These are phyloP conservation scores for Falco berigora DNA, from an alignment of 2,797 vertebrate genomes.

Conservation along the genomic window DNA sequence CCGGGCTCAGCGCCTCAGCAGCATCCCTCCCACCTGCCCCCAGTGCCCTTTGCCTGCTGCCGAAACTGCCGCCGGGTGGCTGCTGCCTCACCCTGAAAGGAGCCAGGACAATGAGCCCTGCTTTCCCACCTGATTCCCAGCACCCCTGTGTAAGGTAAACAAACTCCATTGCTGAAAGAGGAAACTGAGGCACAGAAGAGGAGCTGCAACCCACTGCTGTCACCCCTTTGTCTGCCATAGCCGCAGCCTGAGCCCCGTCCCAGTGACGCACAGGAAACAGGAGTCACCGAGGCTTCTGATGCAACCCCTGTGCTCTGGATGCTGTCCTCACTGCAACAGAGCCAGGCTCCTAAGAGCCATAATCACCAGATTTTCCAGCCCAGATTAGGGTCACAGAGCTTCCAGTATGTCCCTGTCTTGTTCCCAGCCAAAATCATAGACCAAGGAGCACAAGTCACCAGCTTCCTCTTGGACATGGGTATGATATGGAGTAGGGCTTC, in stretches of 20 bases:
- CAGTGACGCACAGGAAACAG: rapidly evolving
- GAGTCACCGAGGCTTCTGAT: background rate
- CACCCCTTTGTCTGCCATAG: background rate
- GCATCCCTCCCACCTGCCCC: background rate
- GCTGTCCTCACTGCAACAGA: background rate
- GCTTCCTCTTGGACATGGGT: background rate
- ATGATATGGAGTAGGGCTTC: background rate
- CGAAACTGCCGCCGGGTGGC: background rate
- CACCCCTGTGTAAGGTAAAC: background rate
- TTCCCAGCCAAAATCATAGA: background rate
- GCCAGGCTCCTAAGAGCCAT: background rate
- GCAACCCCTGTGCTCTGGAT: background rate
- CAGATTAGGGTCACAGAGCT: background rate
- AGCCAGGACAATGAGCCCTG: rapidly evolving
- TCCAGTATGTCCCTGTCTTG: background rate
- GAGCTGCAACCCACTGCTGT: background rate
- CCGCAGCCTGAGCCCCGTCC: background rate
- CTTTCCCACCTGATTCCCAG: background rate
- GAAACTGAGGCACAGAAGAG: background rate
- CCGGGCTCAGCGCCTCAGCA: rapidly evolving
- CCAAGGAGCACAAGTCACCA: background rate
- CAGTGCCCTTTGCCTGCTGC: rapidly evolving
- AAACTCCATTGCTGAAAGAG: background rate
- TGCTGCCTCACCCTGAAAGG: rapidly evolving
- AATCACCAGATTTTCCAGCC: background rate